Evolutionary conservation across 1,140 invertebrate genomes (phyloP), one percentile per base, ranked within the genome.

Genomic region (Luehdorfia chinensis): DNA sequence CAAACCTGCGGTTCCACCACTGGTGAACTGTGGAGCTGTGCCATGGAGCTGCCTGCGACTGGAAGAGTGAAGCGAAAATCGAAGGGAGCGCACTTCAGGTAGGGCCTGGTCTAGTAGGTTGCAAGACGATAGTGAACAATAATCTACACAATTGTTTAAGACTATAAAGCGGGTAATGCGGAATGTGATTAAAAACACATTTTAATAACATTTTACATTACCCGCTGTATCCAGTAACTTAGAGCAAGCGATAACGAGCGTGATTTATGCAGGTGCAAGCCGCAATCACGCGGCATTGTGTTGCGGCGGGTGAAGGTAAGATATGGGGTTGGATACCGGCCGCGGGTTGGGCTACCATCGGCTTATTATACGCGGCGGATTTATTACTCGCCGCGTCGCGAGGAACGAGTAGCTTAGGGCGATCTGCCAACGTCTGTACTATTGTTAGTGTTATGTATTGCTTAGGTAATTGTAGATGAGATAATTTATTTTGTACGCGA

Each of bases 261-360:
- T 74, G 77, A 78, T 75, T 75, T 81, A 78, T 78, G 74, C 75
- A 76, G 75, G 69, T 71, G 64, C 59, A 74, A 59, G 62, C 65
- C 71, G 75, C 75, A 81, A 81, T 81, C 77, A 81, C 69, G 67
- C 55, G 56, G 68, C 65, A 81, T 81, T 80, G 76, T 75, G 56
- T 45, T 41, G 51, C 21, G 25, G 46, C 34, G 21, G 21, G 13
- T 15, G 33, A 41, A 41, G 43, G 52, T 52, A 55, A 57, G 58
- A 49, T 47, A 57, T 44, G 50, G 49, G 47, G 39, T 18, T 34
- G 16, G 27, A 27, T 44, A 25, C 33, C 33, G 48, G 33, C 33
- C 33, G 48, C 51, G 49, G 30, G 48, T 46, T 44, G 43, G 49
- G 44, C 51, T 51, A 55, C 52, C 48, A 63, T 56, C 50, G 52